Conservation (phyloP, 2,113 vertebrate species). For the Nipponia nippon region DNA sequence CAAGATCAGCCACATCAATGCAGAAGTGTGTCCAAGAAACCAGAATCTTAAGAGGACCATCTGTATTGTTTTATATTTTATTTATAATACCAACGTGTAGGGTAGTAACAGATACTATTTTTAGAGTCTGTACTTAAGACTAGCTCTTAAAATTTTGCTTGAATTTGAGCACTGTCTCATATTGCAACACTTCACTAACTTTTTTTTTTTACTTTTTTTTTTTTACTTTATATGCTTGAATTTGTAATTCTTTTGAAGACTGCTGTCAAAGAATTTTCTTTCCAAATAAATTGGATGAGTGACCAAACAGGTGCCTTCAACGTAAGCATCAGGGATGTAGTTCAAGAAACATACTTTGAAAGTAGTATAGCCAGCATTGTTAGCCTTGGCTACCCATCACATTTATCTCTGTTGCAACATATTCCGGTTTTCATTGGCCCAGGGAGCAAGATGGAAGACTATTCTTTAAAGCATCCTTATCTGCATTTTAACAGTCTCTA, state of each 20-base stretch:
- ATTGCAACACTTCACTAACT: background rate
- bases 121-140: background rate
- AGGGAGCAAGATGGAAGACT: background rate
- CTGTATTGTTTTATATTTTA: background rate
- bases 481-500: background rate
- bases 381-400: background rate
- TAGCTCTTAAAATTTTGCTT: background rate
- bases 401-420: background rate
- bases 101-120: background rate
- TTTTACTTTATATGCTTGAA: background rate
- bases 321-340: background rate
- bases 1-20: background rate
- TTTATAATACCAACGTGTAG: background rate
- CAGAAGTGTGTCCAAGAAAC: background rate
- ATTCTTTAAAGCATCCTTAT: background rate
- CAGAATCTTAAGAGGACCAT: background rate
- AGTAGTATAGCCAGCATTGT: background rate
- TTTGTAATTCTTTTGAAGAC: background rate
- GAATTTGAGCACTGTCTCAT: background rate
- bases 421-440: background rate
- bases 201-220: background rate
- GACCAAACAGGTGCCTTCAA: background rate
- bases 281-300: background rate
- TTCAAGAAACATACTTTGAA: background rate
- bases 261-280: background rate